Conservation (phyloP, 2,888 invertebrate genomes). For the Heliconius cydno region DNA sequence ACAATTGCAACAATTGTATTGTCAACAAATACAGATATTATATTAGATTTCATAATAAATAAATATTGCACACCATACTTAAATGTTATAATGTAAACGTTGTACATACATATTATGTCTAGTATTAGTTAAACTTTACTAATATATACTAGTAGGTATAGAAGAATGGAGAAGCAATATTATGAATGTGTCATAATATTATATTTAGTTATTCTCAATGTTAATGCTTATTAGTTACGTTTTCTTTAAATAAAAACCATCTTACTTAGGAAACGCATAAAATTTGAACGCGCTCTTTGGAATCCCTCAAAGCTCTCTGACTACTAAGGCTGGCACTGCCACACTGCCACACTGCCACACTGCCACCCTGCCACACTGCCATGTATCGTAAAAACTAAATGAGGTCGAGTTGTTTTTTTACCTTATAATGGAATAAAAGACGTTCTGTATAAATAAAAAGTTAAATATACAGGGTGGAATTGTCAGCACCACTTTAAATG, state of each 20-base stretch:
- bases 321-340: neutral
- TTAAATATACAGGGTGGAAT: neutral
- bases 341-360: neutral
- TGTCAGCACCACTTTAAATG: too few species aligned
- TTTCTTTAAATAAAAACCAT: neutral
- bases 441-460: neutral
- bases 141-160: too few species aligned
- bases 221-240: neutral
- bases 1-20: slow-evolving; percentile 1
- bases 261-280: too few species aligned
- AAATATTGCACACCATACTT: slow-evolving; percentile 1
- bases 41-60: slow-evolving; percentile 2
- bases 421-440: neutral
- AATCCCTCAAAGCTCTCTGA: too few species aligned
- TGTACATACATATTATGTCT: too few species aligned
- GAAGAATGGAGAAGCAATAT: too few species aligned
- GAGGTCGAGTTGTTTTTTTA: neutral
- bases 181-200: too few species aligned
- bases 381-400: neutral
- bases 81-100: neutral
- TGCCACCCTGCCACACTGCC: neutral
- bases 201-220: too few species aligned
- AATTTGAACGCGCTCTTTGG: too few species aligned
- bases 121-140: too few species aligned
- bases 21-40: slow-evolving; percentile 1